Conservation (phyloP, 2,113 vertebrate species). For the Centrocercus urophasianus region DNA sequence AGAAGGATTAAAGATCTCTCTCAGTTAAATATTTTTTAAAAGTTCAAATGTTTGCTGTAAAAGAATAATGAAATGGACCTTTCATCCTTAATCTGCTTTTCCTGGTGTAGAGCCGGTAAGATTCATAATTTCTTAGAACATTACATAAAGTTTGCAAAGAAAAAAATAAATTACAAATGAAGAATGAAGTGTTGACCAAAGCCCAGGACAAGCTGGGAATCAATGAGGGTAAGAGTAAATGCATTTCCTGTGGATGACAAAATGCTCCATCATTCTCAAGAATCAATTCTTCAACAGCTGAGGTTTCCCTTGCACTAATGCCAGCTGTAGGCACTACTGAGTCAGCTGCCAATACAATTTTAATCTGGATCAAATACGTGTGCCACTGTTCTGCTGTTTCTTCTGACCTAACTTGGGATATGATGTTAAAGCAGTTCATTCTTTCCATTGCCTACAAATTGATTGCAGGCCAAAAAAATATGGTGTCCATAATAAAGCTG, state of each 20-base stretch:
- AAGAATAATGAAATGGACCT: not conserved
- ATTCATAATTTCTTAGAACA: not conserved
- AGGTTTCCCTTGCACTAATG: not conserved
- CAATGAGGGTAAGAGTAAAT: not conserved
- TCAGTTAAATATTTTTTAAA: not conserved
- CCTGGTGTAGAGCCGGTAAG: not conserved
- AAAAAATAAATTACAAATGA: not conserved
- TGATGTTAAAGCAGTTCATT: not conserved
- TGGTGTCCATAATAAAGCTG: not conserved
- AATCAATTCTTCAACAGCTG: not conserved
- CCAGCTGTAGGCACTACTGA: not conserved
- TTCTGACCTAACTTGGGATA: not conserved
- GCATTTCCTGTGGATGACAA: not conserved
- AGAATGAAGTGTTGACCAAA: not conserved
- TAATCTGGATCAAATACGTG: not conserved
- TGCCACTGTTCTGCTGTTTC: not conserved
- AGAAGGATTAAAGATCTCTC: not conserved
- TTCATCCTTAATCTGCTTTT: not conserved
- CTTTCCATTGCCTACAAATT: not conserved
- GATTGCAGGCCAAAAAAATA: not conserved
- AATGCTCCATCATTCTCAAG: not conserved
- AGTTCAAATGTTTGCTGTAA: not conserved
- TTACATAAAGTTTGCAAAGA: not conserved
- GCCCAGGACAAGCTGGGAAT: not conserved
- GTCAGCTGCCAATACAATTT: not conserved